A percentile compares a stretch with the other conserved stretches of the same genome.
These are phyloP conservation scores for Potamilus streckersoni DNA, from an alignment of 1,140 invertebrate genomes.

Conservation along the genomic window DNA sequence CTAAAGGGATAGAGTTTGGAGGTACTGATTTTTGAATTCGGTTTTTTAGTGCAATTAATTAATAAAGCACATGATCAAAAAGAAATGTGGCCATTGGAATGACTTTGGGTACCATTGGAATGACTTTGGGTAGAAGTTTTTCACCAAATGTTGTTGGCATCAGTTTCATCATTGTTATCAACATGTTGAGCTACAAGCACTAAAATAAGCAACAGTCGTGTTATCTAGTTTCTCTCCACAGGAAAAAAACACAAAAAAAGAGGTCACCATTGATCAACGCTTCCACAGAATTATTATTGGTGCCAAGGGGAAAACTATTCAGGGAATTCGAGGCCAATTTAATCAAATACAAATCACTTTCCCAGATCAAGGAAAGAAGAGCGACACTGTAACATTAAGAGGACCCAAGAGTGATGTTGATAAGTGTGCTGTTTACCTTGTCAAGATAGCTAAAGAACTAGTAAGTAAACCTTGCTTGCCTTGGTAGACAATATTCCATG, in stretches of 20 bases:
- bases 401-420: conserved; percentile 97
- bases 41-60: no score
- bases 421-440: conserved; percentile 88
- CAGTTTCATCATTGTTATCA: no score
- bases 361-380: conserved; percentile 89
- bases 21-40: no score
- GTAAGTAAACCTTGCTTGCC: conserved; percentile 70
- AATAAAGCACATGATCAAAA: no score
- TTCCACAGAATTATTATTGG: conserved; percentile 96
- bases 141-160: no score
- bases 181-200: no score
- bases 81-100: no score
- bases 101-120: no score
- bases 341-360: conserved; percentile 92
- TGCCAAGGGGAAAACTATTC: conserved; percentile 92
- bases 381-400: conserved; percentile 87
- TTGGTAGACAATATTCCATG: no score
- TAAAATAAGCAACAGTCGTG: no score
- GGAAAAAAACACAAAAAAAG: conserved; percentile 95
- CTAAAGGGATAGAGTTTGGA: no score
- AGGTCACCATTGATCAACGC: conserved; percentile 94
- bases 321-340: conserved; percentile 92
- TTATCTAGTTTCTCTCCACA: conserved; percentile 31
- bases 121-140: no score
- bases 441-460: conserved; percentile 89